phyloP scores from a whole-genome alignment of 2,113 vertebrate species.

The Carassius carassius region DNA sequence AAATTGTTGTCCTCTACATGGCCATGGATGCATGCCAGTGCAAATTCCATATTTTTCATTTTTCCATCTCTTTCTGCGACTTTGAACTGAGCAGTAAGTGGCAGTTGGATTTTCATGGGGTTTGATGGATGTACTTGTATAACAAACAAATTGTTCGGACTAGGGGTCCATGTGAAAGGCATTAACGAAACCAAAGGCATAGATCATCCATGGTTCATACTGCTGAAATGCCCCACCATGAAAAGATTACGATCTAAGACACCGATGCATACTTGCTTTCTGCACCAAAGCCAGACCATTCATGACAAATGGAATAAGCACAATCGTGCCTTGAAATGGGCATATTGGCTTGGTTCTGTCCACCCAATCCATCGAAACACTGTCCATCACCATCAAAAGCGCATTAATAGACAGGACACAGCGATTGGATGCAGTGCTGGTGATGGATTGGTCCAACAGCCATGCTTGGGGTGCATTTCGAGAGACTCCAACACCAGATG shows the following conservation, averaged over 20 bases:
- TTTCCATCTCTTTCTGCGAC: constrained; percentile 2
- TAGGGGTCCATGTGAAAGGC: constrained; percentile 36
- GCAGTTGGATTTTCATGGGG: constrained; percentile 32
- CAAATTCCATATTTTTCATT: neutral
- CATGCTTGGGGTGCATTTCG: neutral
- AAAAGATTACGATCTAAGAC: constrained; percentile 35
- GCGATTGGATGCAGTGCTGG: constrained; percentile 33
- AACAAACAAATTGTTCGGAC: constrained; percentile 29
- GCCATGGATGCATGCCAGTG: constrained; percentile 12
- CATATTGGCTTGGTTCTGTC: neutral
- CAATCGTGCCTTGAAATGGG: constrained; percentile 24
- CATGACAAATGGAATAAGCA: constrained; percentile 28
- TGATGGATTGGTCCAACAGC: constrained; percentile 29
- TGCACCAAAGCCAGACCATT: constrained; percentile 11
- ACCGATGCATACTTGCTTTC: constrained; percentile 26
- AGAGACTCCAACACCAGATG: constrained; percentile 1
- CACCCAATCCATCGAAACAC: neutral
- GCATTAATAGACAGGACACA: constrained; percentile 10
- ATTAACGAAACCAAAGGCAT: constrained; percentile 32
- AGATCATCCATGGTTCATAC: constrained; percentile 17
- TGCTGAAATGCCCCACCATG: constrained; percentile 23
- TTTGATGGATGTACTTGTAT: constrained; percentile 38
- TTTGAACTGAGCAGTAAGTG: constrained; percentile 32
- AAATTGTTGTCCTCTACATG: constrained; percentile 19
- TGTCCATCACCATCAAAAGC: constrained; percentile 71